Base-by-base conservation (phyloP, 2,113 vertebrate genomes). In the Pterocles gutturalis region DNA sequence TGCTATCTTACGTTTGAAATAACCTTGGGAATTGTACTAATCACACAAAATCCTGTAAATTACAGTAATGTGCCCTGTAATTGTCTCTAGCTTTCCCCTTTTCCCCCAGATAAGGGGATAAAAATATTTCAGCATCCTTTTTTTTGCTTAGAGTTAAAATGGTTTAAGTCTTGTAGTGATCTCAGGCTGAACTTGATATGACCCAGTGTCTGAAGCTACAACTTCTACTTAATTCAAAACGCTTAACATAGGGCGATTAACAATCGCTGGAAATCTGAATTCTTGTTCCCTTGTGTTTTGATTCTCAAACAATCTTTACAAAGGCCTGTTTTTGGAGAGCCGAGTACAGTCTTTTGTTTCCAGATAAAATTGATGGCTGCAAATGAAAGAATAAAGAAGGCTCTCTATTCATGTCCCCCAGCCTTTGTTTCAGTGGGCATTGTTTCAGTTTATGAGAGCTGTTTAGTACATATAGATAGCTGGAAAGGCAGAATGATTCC, bases 271-370 rank as follows among this genome's bases (percentile, higher is more conserved):
- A 96, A 97, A 90, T 95, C 91, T 77, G 81, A 93, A 87, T 96
- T 89, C 65, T 88, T 89, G 43, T 60, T 91, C 51, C 58, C 81
- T 96, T 95, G 51, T 77, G 95, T 96, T 98, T 98, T 97, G 66
- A 26, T 94, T 82, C 85, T 82, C 49, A 83, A 95, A 89, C 89
- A 97, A 83, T 96, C 88, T 96, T 96, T 96, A 97, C 82, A 95
- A 92, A 92, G 89, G 89, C 46, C 91, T 97, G 96, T 79, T 90
- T 97, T 96, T 96, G 87, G 93, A 96, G 93, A 96, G 91, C 76
- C 92, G 72, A 91, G 95, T 90, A 89, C 71, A 95, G 76, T 96
- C 94, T 97, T 97, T 98, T 97, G 97, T 97, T 96, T 97, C 96
- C 24, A 49, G 69, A 93, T 96, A 94, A 91, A 96, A 97, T 89